A percentile compares a stretch with the other conserved stretches of the same genome.
Evolutionary conservation across 2,888 invertebrate genomes (phyloP).

Genomic region (Ariolimax columbianus): DNA sequence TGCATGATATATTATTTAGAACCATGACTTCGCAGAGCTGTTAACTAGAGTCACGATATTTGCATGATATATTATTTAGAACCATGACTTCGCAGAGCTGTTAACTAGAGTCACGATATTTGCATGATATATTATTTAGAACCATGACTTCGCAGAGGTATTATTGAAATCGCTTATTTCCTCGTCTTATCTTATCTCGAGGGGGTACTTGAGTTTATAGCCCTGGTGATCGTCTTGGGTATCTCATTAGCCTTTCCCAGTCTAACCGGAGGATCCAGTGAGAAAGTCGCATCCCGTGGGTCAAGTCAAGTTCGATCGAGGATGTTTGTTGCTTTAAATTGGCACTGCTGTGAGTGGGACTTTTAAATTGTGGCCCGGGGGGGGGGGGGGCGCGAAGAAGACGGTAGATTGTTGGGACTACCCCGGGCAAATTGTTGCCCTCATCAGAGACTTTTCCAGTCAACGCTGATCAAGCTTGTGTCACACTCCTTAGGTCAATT

Average conservation of each 20-base stretch:
- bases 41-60: too few relatives aligned
- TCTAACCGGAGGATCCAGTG: neutral
- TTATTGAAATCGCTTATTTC: constrained; percentile 3
- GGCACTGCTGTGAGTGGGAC: neutral
- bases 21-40: too few relatives aligned
- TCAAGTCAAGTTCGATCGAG: constrained; percentile 24
- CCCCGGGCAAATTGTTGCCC: constrained; percentile 3
- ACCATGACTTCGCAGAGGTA: neutral
- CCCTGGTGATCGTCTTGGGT: neutral
- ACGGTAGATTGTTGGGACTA: neutral
- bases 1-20: too few relatives aligned
- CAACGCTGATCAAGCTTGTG: neutral
- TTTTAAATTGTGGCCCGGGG: constrained; percentile 38
- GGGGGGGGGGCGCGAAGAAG: neutral
- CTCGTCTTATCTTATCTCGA: neutral
- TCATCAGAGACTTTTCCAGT: neutral
- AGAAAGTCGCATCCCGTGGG: constrained; percentile 1
- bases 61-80: too few relatives aligned
- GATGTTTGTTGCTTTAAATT: constrained; percentile 42
- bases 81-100: neutral
- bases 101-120: too few relatives aligned
- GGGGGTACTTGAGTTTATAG: constrained; percentile 5
- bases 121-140: too few relatives aligned
- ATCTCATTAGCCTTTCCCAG: constrained; percentile 31
- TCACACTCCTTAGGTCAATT: constrained; percentile 3